phyloP scores from a whole-genome alignment of 1,140 invertebrate species.

The Metopolophium dirhodum region DNA sequence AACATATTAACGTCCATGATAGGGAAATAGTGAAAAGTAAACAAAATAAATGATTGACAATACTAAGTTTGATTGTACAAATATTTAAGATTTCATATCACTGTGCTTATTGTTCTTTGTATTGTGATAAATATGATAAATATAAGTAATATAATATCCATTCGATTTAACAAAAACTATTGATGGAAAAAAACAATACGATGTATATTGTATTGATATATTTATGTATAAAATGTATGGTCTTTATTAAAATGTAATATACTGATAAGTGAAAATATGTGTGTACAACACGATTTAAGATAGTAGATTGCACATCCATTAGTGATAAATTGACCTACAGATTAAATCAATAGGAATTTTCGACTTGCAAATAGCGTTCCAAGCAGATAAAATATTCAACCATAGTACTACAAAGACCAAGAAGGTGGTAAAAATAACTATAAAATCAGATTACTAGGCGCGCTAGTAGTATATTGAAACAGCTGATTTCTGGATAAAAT shows the following conservation, averaged over 20 bases:
- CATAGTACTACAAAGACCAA: no score
- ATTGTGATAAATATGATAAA: background rate
- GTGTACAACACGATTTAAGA: background rate
- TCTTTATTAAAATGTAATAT: background rate
- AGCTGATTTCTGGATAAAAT: no score
- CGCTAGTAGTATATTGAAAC: no score
- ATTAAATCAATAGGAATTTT: no score
- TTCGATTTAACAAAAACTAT: background rate
- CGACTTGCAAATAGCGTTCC: no score
- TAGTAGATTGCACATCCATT: no score
- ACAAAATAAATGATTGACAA: background rate
- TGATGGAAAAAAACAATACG: background rate
- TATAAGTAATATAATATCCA: background rate
- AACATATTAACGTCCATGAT: no score
- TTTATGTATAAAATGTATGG: background rate
- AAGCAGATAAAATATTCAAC: no score
- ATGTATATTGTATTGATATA: background rate
- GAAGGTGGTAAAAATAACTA: no score
- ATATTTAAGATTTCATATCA: background rate
- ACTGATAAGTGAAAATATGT: background rate
- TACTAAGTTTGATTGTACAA: background rate
- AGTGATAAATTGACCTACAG: no score
- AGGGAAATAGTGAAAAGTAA: background rate
- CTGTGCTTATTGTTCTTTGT: background rate
- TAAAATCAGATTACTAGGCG: no score